Base-by-base conservation (phyloP, 2,888 invertebrate genomes). In the Drosophila bunnanda region DNA sequence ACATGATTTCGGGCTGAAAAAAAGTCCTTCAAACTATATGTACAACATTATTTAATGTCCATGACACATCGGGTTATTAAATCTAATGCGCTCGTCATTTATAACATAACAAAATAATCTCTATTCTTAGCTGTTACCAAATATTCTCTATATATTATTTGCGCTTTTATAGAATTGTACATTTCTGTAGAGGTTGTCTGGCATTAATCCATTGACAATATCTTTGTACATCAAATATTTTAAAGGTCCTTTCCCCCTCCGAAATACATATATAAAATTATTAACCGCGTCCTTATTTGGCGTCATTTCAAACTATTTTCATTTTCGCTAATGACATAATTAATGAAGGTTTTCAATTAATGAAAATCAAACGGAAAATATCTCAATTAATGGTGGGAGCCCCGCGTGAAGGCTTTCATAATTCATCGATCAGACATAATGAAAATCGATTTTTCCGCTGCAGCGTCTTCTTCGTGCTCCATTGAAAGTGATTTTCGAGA, bases 351-450 rank as follows among this genome's bases (percentile, higher is more conserved):
- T 52, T 52, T 22, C 20, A 10, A 15, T 28, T 30, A 36, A 44
- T 32, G 15, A 30, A 38, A 46, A 61, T 25, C 36, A 32, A 61
- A 61, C 22, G 30, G 36, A 61, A 66, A 44, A 61, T 32, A 44
- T 44, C 15, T 61, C 30, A 61, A 61, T 66, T 64, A 65, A 55
- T 41, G 22, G 17, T 48, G 46, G 34, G 34, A 34, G 48, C 28
- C 65, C 39, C 62, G 46, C 34, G 46, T 58, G 70, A 70, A 73
- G 65, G 44, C 68, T 65, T 79, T 80, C 69, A 78, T 73, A 80
- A 75, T 79, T 77, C 70, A 79, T 85, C 55, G 61, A 58, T 72
- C 57, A 85, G 76, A 81, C 81, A 86, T 83, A 85, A 86, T 88
- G 72, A 77, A 82, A 78, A 76, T 79, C 68, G 75, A 77, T 71